Percentiles rank a stretch among this genome's conserved stretches.
These are phyloP conservation scores for Nannospalax galili DNA, from an alignment of 2,113 vertebrate species.

Conservation along the genomic window DNA sequence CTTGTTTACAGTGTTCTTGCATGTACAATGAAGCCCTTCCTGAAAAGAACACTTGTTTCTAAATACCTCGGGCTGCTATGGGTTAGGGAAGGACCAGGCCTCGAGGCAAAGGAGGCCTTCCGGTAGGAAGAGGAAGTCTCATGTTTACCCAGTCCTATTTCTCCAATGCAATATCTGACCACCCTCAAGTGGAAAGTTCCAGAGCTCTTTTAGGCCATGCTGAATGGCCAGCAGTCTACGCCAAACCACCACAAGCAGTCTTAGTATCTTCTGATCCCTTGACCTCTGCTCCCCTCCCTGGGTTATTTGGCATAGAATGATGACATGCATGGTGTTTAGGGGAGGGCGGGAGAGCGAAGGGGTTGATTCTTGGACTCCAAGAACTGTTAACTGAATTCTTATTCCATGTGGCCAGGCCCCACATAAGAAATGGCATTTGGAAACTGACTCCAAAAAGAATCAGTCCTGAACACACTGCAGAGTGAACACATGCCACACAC, in stretches of 20 bases:
- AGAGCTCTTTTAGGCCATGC: not conserved
- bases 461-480: not conserved
- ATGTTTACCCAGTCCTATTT: conserved; percentile 66
- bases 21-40: conserved; percentile 80
- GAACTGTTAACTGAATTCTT: conserved; percentile 4
- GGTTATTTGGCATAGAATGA: conserved; percentile 9
- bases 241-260: not conserved
- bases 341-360: not conserved
- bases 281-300: not conserved
- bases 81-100: conserved; percentile 1
- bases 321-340: not conserved
- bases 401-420: not conserved
- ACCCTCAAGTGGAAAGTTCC: not conserved
- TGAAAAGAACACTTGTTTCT: conserved; percentile 80
- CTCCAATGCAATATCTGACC: conserved; percentile 37
- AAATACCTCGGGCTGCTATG: conserved; percentile 79
- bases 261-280: not conserved
- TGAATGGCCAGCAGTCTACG: not conserved
- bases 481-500: not conserved
- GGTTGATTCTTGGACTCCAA: not conserved
- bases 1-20: conserved; percentile 84
- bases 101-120: not conserved
- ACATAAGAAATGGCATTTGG: conserved; percentile 12
- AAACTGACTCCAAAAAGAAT: conserved; percentile 18
- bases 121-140: conserved; percentile 44